These are phyloP conservation scores for Gnatocerus cornutus DNA, from an alignment of 2,888 invertebrate species.

Conservation along the genomic window DNA sequence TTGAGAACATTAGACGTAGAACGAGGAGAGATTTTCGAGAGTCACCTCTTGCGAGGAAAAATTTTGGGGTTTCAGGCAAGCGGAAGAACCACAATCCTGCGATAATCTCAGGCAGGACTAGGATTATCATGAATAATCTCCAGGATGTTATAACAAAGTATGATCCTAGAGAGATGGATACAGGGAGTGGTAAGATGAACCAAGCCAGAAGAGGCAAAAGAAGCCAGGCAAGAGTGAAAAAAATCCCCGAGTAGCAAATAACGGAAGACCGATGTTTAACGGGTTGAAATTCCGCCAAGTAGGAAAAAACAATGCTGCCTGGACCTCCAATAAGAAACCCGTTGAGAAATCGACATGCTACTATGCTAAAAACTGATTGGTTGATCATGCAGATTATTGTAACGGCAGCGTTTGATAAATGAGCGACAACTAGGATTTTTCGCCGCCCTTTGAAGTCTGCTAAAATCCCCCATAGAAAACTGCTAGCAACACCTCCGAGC, in stretches of 20 bases:
- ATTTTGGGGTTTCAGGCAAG: slow-evolving; percentile 88
- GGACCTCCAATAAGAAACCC: slow-evolving; percentile 72
- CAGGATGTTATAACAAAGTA: slow-evolving; percentile 77
- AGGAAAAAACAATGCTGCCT: slow-evolving; percentile 73
- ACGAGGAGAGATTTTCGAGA: slow-evolving; percentile 76
- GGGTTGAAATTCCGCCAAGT: slow-evolving; percentile 80
- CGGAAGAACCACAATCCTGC: slow-evolving; percentile 73
- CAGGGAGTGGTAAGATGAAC: slow-evolving; percentile 61
- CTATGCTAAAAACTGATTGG: slow-evolving; percentile 53
- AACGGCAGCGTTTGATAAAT: slow-evolving; percentile 72
- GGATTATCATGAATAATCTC: slow-evolving; percentile 81
- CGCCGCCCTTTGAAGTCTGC: slow-evolving; percentile 85
- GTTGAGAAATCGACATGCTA: slow-evolving; percentile 76
- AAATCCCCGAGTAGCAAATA: slow-evolving; percentile 78
- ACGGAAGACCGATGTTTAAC: slow-evolving; percentile 75
- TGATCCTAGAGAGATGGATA: slow-evolving; percentile 55
- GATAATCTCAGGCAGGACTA: slow-evolving; percentile 78
- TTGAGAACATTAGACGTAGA: slow-evolving; percentile 76
- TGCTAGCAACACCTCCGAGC: slow-evolving; percentile 82
- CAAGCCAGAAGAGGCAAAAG: slow-evolving; percentile 74
- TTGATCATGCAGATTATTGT: slow-evolving; percentile 62
- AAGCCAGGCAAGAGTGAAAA: slow-evolving; percentile 78
- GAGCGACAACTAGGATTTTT: slow-evolving; percentile 68
- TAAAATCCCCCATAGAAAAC: slow-evolving; percentile 86
- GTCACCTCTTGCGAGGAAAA: slow-evolving; percentile 77